phyloP scores from a whole-genome alignment of 2,888 invertebrate species.

The Leucophora obtusa region DNA sequence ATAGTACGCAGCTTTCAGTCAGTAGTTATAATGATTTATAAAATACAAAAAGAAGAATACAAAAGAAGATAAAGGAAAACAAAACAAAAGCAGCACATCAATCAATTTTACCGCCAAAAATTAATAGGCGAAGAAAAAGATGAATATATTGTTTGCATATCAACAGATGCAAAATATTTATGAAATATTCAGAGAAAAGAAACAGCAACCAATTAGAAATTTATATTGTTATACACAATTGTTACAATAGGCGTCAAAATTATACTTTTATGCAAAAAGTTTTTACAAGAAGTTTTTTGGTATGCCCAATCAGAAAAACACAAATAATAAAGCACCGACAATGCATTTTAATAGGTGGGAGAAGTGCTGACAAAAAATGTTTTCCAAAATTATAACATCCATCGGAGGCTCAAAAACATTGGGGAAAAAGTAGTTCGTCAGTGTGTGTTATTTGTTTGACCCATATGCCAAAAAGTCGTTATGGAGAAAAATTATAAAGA shows the following conservation, averaged over 20 bases:
- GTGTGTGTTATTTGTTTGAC: too few relatives aligned
- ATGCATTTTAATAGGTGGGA: too few relatives aligned
- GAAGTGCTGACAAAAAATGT: too few relatives aligned
- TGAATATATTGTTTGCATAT: background rate
- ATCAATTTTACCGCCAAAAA: background rate
- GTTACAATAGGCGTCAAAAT: background rate
- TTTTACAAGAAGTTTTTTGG: too few relatives aligned
- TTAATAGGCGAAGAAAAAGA: background rate
- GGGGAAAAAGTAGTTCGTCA: too few relatives aligned
- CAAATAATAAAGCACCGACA: too few relatives aligned
- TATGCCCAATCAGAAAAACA: too few relatives aligned
- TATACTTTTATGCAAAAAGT: too few relatives aligned
- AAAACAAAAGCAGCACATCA: background rate
- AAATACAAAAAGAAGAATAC: background rate
- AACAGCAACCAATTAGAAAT: background rate
- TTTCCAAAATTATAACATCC: too few relatives aligned
- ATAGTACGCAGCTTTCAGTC: background rate
- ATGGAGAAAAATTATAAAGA: too few relatives aligned
- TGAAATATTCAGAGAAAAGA: background rate
- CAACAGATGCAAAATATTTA: background rate
- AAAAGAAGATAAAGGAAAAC: background rate
- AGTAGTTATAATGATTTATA: background rate
- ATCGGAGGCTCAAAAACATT: too few relatives aligned
- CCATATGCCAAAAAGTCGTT: too few relatives aligned
- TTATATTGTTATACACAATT: background rate